phyloP scores from a whole-genome alignment of 2,888 invertebrate genomes.

The Biston betularia region DNA sequence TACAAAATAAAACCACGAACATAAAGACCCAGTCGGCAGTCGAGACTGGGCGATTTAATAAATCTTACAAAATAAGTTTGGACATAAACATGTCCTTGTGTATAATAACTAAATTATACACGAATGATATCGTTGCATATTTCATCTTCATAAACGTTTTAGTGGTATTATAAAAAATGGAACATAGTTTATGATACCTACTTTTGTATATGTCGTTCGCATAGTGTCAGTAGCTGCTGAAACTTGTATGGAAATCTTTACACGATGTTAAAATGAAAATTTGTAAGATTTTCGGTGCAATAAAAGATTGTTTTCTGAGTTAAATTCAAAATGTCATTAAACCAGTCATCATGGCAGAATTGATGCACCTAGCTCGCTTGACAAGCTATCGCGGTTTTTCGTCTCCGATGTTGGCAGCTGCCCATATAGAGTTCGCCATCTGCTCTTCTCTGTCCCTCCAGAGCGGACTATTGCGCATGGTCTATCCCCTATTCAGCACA shows the following conservation, averaged over 20 bases:
- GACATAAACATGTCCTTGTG: slow-evolving; percentile 22
- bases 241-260: not conserved
- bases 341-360: too few species aligned
- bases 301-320: too few species aligned
- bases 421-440: too few species aligned
- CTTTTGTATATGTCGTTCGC: not conserved
- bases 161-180: slow-evolving; percentile 8
- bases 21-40: slow-evolving; percentile 3
- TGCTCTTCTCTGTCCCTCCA: too few species aligned
- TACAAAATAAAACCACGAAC: slow-evolving; percentile 26
- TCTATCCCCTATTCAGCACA: too few species aligned
- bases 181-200: slow-evolving; percentile 10
- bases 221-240: not conserved
- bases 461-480: too few species aligned
- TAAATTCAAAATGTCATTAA: too few species aligned
- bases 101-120: slow-evolving; percentile 24
- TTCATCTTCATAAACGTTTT: slow-evolving; percentile 18
- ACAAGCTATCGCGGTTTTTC: too few species aligned
- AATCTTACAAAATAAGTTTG: slow-evolving; percentile 26
- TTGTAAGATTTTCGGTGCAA: too few species aligned
- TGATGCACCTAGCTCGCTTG: too few species aligned
- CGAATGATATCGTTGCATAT: slow-evolving; percentile 12
- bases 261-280: not conserved
- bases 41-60: slow-evolving; percentile 14
- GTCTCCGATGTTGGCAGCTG: too few species aligned